phyloP scores from a whole-genome alignment of 2,888 invertebrate genomes.

The Petrolisthes cinctipes region DNA sequence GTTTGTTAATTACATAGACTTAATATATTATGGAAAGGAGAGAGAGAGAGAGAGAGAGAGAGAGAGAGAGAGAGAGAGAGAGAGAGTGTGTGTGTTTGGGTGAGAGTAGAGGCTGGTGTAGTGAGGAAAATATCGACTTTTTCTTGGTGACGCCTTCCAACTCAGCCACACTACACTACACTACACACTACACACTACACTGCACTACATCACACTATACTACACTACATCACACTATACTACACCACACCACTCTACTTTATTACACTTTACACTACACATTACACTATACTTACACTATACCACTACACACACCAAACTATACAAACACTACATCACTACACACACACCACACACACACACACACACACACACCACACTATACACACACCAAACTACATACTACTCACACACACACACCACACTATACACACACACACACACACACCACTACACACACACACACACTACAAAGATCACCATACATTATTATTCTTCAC shows the following conservation, averaged over 20 bases:
- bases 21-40: not conserved
- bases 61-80: not conserved
- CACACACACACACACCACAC: not conserved
- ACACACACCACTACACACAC: constrained; percentile 9
- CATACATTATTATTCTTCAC: not conserved
- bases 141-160: not conserved
- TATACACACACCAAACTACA: not conserved
- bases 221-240: not conserved
- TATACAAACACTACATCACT: not conserved
- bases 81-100: not conserved
- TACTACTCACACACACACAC: constrained; percentile 9
- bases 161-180: not conserved
- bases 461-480: constrained; percentile 6
- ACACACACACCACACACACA: not conserved
- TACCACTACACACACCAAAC: constrained; percentile 1
- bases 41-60: not conserved
- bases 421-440: constrained; percentile 15
- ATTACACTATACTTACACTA: not conserved
- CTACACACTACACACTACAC: not conserved
- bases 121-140: too few relatives aligned
- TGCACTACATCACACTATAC: not conserved
- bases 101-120: not conserved
- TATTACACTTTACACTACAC: not conserved
- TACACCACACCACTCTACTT: constrained; percentile 10
- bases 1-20: not conserved